phyloP scores from a whole-genome alignment of 64 coral and sea anemone genomes.

The Orbicella faveolata region DNA sequence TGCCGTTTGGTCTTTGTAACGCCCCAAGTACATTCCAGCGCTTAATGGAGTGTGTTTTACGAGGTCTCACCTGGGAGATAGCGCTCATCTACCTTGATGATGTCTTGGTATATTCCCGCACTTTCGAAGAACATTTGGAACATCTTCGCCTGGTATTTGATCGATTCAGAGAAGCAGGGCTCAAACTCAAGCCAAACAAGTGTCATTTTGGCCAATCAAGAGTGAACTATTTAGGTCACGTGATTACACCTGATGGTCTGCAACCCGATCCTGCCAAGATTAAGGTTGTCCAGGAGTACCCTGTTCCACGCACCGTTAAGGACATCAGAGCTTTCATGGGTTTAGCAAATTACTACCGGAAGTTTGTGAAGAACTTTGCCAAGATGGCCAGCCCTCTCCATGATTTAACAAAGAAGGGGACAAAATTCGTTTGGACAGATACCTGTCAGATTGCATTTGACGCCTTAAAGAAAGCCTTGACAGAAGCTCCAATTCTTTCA shows the following conservation, averaged over 20 bases:
- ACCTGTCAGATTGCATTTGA: constrained; percentile 37
- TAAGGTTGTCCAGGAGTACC: not conserved
- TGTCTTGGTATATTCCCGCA: constrained; percentile 23
- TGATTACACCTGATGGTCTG: constrained; percentile 2
- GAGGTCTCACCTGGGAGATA: constrained; percentile 24
- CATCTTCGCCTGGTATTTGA: not conserved
- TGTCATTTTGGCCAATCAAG: not conserved
- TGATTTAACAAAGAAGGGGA: not conserved
- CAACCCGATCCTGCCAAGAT: constrained; percentile 11
- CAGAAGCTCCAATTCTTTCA: constrained; percentile 18
- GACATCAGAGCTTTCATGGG: constrained; percentile 27
- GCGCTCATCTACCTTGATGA: constrained; percentile 34
- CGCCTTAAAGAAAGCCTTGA: constrained; percentile 10
- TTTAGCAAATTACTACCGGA: constrained; percentile 10
- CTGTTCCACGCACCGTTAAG: constrained; percentile 2
- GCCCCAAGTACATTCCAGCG: constrained; percentile 22
- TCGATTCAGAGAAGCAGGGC: too few relatives aligned
- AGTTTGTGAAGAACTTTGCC: constrained; percentile 12
- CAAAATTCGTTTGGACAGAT: not conserved
- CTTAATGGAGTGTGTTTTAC: constrained; percentile 43
- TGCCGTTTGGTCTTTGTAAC: constrained; percentile 39
- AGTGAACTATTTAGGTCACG: not conserved
- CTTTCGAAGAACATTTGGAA: not conserved
- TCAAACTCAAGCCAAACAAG: too few relatives aligned
- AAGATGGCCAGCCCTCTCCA: not conserved